Evolutionary conservation across 2,113 vertebrate species (phyloP).

Genomic region (Spheniscus mendiculus): DNA sequence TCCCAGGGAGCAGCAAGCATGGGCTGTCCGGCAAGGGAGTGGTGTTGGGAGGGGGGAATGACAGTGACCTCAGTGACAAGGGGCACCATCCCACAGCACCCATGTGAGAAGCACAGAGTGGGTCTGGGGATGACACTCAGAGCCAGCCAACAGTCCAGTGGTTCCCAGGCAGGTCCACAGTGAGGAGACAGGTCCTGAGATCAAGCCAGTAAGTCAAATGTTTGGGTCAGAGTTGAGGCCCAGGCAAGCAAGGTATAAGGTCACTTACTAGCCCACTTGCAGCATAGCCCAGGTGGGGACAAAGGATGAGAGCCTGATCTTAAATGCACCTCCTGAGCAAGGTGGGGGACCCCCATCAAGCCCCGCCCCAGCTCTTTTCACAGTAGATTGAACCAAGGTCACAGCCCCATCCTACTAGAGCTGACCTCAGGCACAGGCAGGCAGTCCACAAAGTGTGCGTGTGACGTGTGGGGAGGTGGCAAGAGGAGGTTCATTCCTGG

Average conservation of each 20-base stretch:
- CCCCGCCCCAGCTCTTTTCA: background rate
- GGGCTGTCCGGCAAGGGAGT: background rate
- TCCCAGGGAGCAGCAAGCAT: background rate
- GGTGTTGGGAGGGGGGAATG: background rate
- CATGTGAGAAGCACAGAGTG: background rate
- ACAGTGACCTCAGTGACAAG: background rate
- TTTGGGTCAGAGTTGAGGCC: background rate
- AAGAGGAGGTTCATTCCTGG: background rate
- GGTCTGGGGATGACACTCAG: no score
- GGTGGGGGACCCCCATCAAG: accelerated
- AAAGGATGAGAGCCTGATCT: background rate
- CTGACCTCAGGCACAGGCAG: background rate
- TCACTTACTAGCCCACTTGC: background rate
- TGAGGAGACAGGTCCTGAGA: background rate
- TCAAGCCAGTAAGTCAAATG: background rate
- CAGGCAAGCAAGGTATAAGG: background rate
- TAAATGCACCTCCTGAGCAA: background rate
- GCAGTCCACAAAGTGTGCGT: background rate
- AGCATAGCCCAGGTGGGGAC: background rate
- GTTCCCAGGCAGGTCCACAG: background rate
- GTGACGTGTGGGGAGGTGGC: accelerated
- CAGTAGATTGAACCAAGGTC: background rate
- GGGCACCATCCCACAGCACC: background rate
- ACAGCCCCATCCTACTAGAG: background rate
- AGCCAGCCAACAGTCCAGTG: background rate